phyloP scores from a whole-genome alignment of 2,113 vertebrate species.

The Cyprinus carpio region DNA sequence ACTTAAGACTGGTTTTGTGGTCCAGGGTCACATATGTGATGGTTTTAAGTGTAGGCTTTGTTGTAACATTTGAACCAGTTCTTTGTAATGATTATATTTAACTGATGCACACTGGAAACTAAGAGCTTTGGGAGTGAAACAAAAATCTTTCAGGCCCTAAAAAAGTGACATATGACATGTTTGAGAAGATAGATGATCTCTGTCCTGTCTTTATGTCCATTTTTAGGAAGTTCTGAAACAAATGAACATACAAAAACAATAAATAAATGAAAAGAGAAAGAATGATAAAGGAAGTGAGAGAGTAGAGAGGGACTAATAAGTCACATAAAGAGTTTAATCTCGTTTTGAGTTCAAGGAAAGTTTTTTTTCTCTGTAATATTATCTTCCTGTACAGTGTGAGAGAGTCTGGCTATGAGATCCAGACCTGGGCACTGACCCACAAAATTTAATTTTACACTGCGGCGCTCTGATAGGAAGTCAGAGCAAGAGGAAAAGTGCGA shows the following conservation, averaged over 20 bases:
- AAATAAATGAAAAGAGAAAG: neutral
- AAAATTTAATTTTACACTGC: slow-evolving; percentile 43
- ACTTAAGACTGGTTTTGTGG: too few species aligned
- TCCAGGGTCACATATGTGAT: too few species aligned
- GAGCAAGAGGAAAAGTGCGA: neutral
- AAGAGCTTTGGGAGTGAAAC: neutral
- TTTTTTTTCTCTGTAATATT: slow-evolving; percentile 12
- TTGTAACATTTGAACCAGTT: neutral
- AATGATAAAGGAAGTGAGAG: neutral
- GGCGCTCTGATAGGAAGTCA: slow-evolving; percentile 40
- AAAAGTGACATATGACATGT: neutral
- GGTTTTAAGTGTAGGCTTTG: neutral
- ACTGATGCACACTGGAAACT: neutral
- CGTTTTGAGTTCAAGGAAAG: slow-evolving; percentile 14
- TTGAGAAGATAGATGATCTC: neutral
- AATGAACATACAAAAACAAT: neutral
- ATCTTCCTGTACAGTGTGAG: slow-evolving; percentile 19
- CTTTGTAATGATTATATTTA: neutral
- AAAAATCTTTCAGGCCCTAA: neutral
- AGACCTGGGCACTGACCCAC: slow-evolving; percentile 44
- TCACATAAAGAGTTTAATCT: slow-evolving; percentile 34
- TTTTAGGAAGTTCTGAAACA: neutral
- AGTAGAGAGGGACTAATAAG: slow-evolving; percentile 16
- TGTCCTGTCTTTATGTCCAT: neutral
- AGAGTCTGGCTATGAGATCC: slow-evolving; percentile 1